Percentiles rank a stretch among this genome's conserved stretches.
Conservation (phyloP, 2,797 vertebrate genomes). For the Scolopax rusticola region DNA sequence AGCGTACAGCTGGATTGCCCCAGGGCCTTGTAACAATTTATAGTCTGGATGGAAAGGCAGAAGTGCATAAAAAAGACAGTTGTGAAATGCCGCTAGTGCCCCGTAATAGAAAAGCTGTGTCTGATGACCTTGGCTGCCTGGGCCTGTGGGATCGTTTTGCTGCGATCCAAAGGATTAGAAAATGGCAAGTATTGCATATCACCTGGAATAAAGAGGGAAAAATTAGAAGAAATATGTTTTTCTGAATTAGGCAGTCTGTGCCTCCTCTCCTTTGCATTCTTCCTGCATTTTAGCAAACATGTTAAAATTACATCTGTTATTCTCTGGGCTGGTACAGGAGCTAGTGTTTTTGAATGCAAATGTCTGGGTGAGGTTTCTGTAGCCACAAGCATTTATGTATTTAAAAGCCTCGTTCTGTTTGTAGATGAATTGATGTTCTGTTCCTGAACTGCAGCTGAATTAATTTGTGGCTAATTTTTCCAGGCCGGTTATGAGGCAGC, state of each 20-base stretch:
- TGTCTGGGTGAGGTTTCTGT: conserved; percentile 46
- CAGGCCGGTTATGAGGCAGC: conserved; percentile 18
- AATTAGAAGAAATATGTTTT: neutral
- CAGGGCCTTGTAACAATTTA: conserved; percentile 72
- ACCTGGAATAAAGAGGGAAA: neutral
- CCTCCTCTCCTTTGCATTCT: neutral
- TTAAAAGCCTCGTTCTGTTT: conserved; percentile 56
- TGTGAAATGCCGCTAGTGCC: conserved; percentile 60
- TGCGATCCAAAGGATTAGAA: conserved; percentile 30
- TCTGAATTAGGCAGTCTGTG: neutral
- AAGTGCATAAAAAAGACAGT: conserved; percentile 73
- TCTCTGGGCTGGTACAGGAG: neutral
- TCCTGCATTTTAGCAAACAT: neutral
- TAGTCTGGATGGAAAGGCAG: conserved; percentile 70
- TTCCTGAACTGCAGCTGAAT: conserved; percentile 59
- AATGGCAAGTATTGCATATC: conserved; percentile 1
- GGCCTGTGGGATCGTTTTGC: conserved; percentile 25
- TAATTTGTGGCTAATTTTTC: conserved; percentile 67
- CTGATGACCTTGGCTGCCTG: conserved; percentile 67
- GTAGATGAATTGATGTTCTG: conserved; percentile 63
- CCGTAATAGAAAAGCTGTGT: conserved; percentile 59
- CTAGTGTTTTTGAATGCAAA: conserved; percentile 45
- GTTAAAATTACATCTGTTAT: neutral
- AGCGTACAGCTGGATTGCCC: conserved; percentile 67
- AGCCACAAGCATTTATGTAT: conserved; percentile 61